Percentiles rank a stretch among this genome's conserved stretches.
Conservation (phyloP, 2,888 invertebrate species). For the Sinopyrophorus schimmeli region DNA sequence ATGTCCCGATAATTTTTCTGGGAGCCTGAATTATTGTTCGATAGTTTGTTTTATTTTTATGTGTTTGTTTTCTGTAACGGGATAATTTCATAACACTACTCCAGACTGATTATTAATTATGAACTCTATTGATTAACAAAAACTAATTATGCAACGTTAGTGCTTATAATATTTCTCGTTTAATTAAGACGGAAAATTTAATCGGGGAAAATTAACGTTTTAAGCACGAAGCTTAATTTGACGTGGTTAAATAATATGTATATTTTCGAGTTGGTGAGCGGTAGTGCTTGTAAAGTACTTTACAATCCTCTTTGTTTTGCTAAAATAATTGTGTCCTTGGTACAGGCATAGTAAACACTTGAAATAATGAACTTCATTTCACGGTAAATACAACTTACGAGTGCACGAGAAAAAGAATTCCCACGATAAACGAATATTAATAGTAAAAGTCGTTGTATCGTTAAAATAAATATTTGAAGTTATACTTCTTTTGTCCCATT, state of each 20-base stretch:
- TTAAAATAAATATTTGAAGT: too few relatives aligned
- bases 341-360: background rate
- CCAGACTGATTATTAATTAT: too few relatives aligned
- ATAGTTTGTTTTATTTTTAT: constrained; percentile 20
- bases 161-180: background rate
- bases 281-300: background rate
- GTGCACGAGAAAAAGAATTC: constrained; percentile 4
- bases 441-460: too few relatives aligned
- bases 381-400: constrained; percentile 1
- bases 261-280: constrained; percentile 3
- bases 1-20: constrained; percentile 34
- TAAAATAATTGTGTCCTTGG: constrained; percentile 11
- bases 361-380: constrained; percentile 9
- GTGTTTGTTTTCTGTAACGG: constrained; percentile 20
- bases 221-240: constrained; percentile 9
- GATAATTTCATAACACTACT: too few relatives aligned
- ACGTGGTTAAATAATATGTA: constrained; percentile 5
- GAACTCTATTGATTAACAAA: too few relatives aligned
- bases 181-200: constrained; percentile 15
- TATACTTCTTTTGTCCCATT: too few relatives aligned
- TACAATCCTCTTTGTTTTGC: constrained; percentile 4
- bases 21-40: constrained; percentile 15
- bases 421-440: constrained; percentile 8
- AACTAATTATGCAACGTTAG: background rate
- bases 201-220: constrained; percentile 8